These are phyloP conservation scores for Microctenopoma stevenorrisi DNA, from an alignment of 2,797 vertebrate species.

Conservation along the genomic window DNA sequence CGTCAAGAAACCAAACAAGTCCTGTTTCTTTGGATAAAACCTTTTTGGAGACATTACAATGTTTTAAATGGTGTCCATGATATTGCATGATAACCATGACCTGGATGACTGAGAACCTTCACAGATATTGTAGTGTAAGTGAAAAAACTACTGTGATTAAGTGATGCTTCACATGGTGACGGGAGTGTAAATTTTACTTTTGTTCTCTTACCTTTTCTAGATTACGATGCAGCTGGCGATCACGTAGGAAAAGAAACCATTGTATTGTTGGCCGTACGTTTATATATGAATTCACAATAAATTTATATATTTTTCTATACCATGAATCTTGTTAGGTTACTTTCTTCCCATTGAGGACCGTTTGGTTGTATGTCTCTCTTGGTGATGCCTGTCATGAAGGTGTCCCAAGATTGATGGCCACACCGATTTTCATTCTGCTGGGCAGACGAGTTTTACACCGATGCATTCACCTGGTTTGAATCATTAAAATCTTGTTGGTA, in stretches of 20 bases:
- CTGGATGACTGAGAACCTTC: too few species aligned
- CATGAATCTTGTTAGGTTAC: slow-evolving; percentile 52
- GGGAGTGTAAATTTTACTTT: slow-evolving; percentile 30
- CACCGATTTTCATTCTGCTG: not conserved
- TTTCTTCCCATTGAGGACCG: slow-evolving; percentile 27
- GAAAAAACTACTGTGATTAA: not conserved
- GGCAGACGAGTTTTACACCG: not conserved
- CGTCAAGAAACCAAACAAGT: too few species aligned
- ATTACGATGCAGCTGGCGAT: slow-evolving; percentile 42
- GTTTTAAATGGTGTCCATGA: too few species aligned
- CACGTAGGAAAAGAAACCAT: slow-evolving; percentile 33
- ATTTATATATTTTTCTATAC: slow-evolving; percentile 71
- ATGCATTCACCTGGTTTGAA: not conserved
- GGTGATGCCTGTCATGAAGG: not conserved
- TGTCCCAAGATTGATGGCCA: not conserved
- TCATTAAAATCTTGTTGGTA: too few species aligned
- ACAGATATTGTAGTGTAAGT: not conserved
- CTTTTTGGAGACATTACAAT: too few species aligned
- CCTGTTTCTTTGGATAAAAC: too few species aligned
- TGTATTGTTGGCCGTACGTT: slow-evolving; percentile 42
- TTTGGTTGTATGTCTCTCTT: slow-evolving; percentile 6
- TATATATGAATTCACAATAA: slow-evolving; percentile 66
- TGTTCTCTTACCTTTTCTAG: slow-evolving; percentile 62
- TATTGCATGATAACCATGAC: too few species aligned
- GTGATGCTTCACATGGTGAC: not conserved